These are phyloP conservation scores for Machimus rusticus DNA, from an alignment of 2,888 invertebrate genomes.

Conservation along the genomic window DNA sequence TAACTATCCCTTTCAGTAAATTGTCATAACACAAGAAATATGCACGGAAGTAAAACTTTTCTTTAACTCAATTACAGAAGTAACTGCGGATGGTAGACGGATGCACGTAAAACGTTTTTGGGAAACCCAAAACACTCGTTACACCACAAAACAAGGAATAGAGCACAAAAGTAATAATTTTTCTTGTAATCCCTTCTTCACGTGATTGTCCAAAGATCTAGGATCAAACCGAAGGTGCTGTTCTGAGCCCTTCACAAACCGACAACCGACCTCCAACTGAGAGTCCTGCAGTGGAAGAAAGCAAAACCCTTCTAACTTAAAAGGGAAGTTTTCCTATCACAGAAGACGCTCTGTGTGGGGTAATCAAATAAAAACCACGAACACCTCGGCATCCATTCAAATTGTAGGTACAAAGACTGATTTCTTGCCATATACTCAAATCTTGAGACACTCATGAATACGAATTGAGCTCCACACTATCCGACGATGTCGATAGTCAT, in stretches of 20 bases:
- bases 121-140: slow-evolving; percentile 32
- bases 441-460: not conserved
- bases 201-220: not conserved
- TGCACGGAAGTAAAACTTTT: slow-evolving; percentile 2
- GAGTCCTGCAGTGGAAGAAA: not conserved
- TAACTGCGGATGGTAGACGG: not conserved
- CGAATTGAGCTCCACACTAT: not conserved
- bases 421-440: not conserved
- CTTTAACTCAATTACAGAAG: not conserved
- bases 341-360: not conserved
- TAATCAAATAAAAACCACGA: not conserved
- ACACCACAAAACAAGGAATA: slow-evolving; percentile 24
- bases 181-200: not conserved
- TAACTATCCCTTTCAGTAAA: not conserved
- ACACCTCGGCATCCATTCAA: not conserved
- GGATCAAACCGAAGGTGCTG: not conserved
- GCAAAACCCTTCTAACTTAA: not conserved
- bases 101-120: not conserved
- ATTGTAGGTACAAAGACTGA: not conserved
- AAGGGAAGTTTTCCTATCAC: not conserved
- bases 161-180: slow-evolving; percentile 1
- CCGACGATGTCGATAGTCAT: slow-evolving; percentile 18
- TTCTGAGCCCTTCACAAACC: not conserved
- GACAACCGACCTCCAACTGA: not conserved
- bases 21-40: not conserved